These are phyloP conservation scores for Cerastis rubricosa DNA, from an alignment of 2,888 invertebrate genomes.

Conservation along the genomic window DNA sequence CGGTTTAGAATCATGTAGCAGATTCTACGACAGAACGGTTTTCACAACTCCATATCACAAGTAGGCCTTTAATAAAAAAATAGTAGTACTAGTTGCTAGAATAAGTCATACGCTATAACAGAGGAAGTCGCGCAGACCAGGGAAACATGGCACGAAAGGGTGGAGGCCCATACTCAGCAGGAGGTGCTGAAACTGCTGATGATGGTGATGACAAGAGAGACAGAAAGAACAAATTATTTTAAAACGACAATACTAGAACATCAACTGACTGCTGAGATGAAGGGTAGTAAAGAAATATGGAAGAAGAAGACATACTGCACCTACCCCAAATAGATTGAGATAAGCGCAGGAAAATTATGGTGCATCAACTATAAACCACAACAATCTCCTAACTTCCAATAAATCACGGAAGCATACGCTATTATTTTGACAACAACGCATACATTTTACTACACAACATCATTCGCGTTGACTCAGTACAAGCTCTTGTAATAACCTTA, in stretches of 20 bases:
- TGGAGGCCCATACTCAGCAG: neutral
- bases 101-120: too few species aligned
- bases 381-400: slow-evolving; percentile 1
- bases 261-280: neutral
- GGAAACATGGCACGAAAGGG: neutral
- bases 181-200: neutral
- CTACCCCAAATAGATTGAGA: neutral
- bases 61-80: neutral
- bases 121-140: neutral
- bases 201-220: neutral
- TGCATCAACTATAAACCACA: neutral
- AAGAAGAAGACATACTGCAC: too few species aligned
- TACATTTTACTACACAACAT: slow-evolving; percentile 16
- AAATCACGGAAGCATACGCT: neutral
- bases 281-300: neutral
- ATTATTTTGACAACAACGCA: slow-evolving; percentile 11
- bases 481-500: slow-evolving; percentile 45
- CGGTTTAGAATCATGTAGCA: too few species aligned
- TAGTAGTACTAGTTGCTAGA: neutral
- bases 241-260: neutral
- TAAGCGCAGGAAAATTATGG: neutral
- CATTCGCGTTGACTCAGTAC: slow-evolving; percentile 21
- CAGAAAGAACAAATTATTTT: neutral
- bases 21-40: neutral
- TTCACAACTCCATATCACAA: neutral